Percentiles rank a stretch among this genome's conserved stretches.
Conservation (phyloP, 92 coral and sea anemone species). For the Zoanthus sociatus region DNA sequence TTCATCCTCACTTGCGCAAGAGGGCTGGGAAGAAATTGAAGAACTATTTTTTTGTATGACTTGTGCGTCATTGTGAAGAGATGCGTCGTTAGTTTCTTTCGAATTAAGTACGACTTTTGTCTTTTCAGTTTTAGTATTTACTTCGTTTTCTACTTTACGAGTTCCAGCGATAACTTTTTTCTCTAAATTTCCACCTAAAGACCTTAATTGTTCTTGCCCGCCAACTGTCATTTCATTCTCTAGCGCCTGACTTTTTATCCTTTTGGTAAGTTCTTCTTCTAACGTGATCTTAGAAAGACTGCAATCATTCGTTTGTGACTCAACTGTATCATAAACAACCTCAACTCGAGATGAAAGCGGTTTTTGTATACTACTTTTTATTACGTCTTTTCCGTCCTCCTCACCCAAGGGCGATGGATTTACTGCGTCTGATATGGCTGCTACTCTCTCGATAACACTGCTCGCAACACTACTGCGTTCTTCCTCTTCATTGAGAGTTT, state of each 20-base stretch:
- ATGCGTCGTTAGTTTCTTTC: neutral
- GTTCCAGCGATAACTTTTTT: neutral
- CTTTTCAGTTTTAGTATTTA: neutral
- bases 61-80: neutral
- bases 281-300: neutral
- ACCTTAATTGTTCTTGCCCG: neutral
- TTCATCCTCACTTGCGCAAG: slow-evolving; percentile 50
- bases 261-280: neutral
- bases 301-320: neutral
- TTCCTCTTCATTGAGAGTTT: slow-evolving; percentile 81
- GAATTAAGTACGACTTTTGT: neutral
- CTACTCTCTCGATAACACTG: slow-evolving; percentile 49
- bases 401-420: slow-evolving; percentile 64
- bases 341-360: neutral
- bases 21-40: slow-evolving; percentile 63
- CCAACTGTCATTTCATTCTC: neutral
- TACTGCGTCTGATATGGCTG: neutral
- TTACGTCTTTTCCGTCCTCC: slow-evolving; percentile 27
- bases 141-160: neutral
- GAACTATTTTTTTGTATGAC: neutral
- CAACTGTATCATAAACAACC: neutral
- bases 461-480: slow-evolving; percentile 77
- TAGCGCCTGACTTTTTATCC: neutral
- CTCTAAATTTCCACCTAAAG: neutral
- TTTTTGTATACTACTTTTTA: neutral